Evolutionary conservation across 2,888 invertebrate species (phyloP).

Genomic region (Deilephila porcellus): DNA sequence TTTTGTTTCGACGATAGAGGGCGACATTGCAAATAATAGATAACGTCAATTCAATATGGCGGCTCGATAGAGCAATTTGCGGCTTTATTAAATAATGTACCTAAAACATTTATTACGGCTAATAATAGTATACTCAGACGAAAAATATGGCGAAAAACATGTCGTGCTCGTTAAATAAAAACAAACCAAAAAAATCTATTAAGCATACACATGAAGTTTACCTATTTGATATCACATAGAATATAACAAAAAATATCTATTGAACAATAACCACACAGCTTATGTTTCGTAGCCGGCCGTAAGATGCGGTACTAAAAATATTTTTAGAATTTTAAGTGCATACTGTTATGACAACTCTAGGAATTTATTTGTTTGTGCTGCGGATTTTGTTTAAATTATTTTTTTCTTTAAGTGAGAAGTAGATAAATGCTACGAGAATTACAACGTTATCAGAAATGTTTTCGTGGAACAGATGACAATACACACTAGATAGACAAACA

Average conservation of each 20-base stretch:
- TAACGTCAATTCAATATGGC: slow-evolving; percentile 70
- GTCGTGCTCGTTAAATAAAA: background rate
- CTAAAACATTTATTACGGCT: background rate
- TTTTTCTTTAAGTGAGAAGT: slow-evolving; percentile 13
- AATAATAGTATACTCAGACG: background rate
- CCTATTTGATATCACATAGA: background rate
- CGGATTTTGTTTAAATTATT: background rate
- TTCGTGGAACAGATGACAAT: slow-evolving; percentile 16
- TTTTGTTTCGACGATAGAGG: slow-evolving; percentile 52
- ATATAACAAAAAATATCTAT: background rate
- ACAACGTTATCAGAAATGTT: slow-evolving; percentile 6
- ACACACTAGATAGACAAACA: slow-evolving; percentile 43
- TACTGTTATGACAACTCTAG: background rate
- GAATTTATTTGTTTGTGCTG: slow-evolving; percentile 2
- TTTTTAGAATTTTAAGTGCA: background rate
- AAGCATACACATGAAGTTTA: slow-evolving; percentile 7
- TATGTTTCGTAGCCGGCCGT: background rate
- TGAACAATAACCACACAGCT: background rate
- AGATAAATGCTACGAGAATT: slow-evolving; percentile 24
- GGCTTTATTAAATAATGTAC: slow-evolving; percentile 6
- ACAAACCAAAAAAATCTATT: background rate
- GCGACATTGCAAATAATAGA: slow-evolving; percentile 50
- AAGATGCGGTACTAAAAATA: background rate
- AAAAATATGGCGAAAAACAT: background rate
- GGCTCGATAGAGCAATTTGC: slow-evolving; percentile 37